Base-by-base conservation (phyloP, 2,888 invertebrate species). In the Sinhomidia bicolor region DNA sequence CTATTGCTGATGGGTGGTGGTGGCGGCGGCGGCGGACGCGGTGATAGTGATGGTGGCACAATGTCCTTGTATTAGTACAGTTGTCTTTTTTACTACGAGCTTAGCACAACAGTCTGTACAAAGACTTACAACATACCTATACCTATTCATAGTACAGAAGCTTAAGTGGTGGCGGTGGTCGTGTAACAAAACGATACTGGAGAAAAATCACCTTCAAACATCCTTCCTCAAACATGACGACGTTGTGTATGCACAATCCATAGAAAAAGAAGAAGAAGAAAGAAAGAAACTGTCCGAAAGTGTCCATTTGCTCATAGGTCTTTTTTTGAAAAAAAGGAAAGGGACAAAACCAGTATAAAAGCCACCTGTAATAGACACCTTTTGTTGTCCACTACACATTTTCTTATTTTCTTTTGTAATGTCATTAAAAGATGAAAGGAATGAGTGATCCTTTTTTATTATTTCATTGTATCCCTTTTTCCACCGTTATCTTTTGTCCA, bases 391-490 rank as follows among this genome's bases (percentile, higher is more conserved):
- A 71, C 12, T 41, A 6, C 17, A 36, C 17, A 12, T 9, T 36
- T 20, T 36, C 12, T 26, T 26, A 47, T 26, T 74, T n/a, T 76
- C 76, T 76, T 17, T 54, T 32, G 54, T 76, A 51, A 54, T 76
- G 76, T 76, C 76, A 76, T 76, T 76, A 76, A 76, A 76, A 29
- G 76, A 76, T 76, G 51, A 76, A 76, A 76, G 76, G 76, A 51
- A 76, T 76, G 76, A 76, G 29, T 26, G 29, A 76, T 51, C 26
- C 76, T n/a, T 51, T 76, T 74, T 74, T 74, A 74, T 74, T 71
- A 74, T 74, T 71, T 36, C 41, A 71, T 36, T 71, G 36, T 44
- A 71, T 71, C 41, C 68, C 36, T 32, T 44, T 44, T 74, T 47
- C n/a, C 74, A 47, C 74, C 74, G 74, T 74, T 74, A 74, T 44